Conservation (phyloP, 1,140 invertebrate species). For the Oryctes rhinoceros region DNA sequence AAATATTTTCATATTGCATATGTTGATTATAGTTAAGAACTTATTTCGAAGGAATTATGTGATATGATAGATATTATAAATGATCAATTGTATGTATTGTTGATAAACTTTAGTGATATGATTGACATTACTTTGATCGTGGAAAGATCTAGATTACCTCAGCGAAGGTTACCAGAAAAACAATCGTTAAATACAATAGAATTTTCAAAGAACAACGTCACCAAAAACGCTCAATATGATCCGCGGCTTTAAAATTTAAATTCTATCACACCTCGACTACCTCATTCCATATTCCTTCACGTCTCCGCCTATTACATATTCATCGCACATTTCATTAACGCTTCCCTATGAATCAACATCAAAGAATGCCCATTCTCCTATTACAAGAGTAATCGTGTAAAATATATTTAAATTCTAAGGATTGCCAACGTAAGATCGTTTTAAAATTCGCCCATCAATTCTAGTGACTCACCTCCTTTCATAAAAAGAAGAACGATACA, state of each 20-base stretch:
- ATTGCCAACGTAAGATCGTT: neutral
- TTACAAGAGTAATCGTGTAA: neutral
- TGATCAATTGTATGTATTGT: no score
- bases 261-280: neutral
- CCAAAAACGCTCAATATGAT: no score
- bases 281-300: constrained; percentile 14
- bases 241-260: neutral
- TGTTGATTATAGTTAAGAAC: no score
- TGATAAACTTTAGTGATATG: no score
- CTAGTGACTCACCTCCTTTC: neutral
- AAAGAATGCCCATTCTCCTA: neutral
- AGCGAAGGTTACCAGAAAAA: no score
- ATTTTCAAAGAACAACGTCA: no score
- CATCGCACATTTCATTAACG: neutral
- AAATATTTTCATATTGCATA: no score
- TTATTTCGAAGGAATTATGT: no score
- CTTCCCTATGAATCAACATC: neutral
- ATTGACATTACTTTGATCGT: no score
- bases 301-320: neutral
- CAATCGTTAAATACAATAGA: no score
- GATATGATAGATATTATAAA: no score
- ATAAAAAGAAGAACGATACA: neutral
- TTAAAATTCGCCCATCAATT: neutral
- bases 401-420: neutral
- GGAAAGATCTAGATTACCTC: no score